Evolutionary conservation across 2,888 invertebrate species (phyloP).

Genomic region (Drosophila fulvimacula): DNA sequence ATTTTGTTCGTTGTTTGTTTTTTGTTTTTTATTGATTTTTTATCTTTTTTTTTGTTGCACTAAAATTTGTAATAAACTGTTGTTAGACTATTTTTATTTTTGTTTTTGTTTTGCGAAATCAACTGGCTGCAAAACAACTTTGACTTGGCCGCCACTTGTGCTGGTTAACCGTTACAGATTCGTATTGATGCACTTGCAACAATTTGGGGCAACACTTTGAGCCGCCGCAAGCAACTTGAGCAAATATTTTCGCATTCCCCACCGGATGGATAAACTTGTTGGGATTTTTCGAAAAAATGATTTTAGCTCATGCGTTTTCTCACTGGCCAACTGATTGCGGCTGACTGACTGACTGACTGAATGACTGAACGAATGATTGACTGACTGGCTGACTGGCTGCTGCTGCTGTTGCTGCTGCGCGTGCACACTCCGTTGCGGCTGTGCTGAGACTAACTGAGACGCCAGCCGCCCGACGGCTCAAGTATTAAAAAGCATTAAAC

Average conservation of each 20-base stretch:
- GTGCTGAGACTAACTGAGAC: constrained; percentile 84
- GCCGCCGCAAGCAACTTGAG: constrained; percentile 40
- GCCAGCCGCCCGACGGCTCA: constrained; percentile 81
- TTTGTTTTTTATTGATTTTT: constrained; percentile 26
- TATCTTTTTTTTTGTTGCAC: background rate
- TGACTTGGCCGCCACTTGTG: constrained; percentile 51
- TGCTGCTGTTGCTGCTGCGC: constrained; percentile 67
- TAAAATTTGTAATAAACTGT: constrained; percentile 28
- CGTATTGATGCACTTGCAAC: constrained; percentile 51
- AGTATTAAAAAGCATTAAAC: constrained; percentile 84
- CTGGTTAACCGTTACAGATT: constrained; percentile 41
- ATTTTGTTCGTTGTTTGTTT: constrained; percentile 28
- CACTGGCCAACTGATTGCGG: constrained; percentile 23
- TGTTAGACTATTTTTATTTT: constrained; percentile 4
- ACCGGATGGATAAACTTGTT: constrained; percentile 46
- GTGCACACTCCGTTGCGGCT: constrained; percentile 85
- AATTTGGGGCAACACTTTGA: constrained; percentile 45
- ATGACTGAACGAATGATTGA: constrained; percentile 19
- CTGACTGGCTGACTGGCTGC: constrained; percentile 23
- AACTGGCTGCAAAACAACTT: constrained; percentile 52
- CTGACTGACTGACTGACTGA: constrained; percentile 19
- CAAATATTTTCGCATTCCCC: constrained; percentile 61
- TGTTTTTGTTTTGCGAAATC: constrained; percentile 30
- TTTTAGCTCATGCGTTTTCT: constrained; percentile 42
- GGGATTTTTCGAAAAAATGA: constrained; percentile 50